These are phyloP conservation scores for Acrobasis repandana DNA, from an alignment of 2,888 invertebrate genomes.

Conservation along the genomic window DNA sequence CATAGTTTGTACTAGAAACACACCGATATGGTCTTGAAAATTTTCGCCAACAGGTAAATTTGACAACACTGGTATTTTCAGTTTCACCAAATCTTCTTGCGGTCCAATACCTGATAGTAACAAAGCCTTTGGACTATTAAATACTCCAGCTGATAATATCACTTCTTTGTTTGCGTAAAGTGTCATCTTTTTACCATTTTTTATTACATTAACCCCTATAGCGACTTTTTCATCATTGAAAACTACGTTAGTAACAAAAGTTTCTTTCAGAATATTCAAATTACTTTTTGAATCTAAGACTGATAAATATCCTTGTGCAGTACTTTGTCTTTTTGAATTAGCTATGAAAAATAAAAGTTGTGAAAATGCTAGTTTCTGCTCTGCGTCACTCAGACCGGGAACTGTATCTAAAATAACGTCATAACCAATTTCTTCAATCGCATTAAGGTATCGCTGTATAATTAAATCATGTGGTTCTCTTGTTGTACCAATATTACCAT, in stretches of 20 bases:
- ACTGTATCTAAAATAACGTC: constrained; percentile 33
- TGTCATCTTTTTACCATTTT: constrained; percentile 40
- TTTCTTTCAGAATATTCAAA: constrained; percentile 62
- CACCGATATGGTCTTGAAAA: constrained; percentile 67
- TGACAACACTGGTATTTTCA: constrained; percentile 54
- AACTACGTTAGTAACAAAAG: constrained; percentile 69
- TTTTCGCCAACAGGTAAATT: constrained; percentile 70
- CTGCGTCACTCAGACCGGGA: neutral
- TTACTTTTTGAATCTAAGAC: constrained; percentile 46
- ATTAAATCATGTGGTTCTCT: constrained; percentile 33
- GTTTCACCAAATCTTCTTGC: constrained; percentile 46
- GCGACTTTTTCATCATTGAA: constrained; percentile 72
- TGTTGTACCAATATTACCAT: constrained; percentile 64
- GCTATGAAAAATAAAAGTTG: constrained; percentile 67
- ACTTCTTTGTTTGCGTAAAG: constrained; percentile 63
- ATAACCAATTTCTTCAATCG: constrained; percentile 67
- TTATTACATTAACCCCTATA: constrained; percentile 58
- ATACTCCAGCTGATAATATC: constrained; percentile 67
- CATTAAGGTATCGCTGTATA: constrained; percentile 44
- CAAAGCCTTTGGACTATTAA: constrained; percentile 72
- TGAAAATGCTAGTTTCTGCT: constrained; percentile 57
- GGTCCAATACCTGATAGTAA: constrained; percentile 78
- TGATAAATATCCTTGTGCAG: constrained; percentile 71
- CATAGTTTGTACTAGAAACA: constrained; percentile 42
- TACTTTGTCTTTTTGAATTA: constrained; percentile 67